phyloP scores from a whole-genome alignment of 2,113 vertebrate genomes.

The Indicator indicator region DNA sequence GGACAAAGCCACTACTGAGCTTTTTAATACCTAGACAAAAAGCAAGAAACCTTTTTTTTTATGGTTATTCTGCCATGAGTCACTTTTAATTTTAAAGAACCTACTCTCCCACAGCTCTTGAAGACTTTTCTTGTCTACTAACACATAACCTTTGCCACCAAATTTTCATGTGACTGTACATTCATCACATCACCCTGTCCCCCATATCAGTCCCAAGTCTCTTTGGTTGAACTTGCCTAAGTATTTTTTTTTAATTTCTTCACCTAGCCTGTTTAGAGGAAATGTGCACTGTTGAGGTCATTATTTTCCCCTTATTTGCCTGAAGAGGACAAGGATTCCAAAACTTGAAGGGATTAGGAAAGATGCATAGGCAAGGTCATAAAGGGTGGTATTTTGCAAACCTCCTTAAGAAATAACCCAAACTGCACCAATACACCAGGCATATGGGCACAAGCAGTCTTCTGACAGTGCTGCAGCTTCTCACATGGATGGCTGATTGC shows the following conservation, averaged over 20 bases:
- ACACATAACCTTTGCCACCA: not conserved
- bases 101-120: not conserved
- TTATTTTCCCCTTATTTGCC: not conserved
- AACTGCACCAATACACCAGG: not conserved
- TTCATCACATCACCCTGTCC: not conserved
- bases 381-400: not conserved
- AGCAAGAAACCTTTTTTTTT: not conserved
- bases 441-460: not conserved
- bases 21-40: not conserved
- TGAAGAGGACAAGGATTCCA: not conserved
- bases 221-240: not conserved
- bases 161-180: rapidly evolving
- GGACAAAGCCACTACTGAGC: not conserved
- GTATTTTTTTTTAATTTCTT: not conserved
- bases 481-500: not conserved
- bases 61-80: not conserved
- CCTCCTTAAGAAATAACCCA: not conserved
- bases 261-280: not conserved
- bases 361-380: not conserved
- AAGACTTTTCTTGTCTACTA: not conserved
- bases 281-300: not conserved
- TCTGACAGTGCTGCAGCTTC: not conserved
- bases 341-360: not conserved
- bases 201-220: not conserved
- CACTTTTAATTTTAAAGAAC: not conserved